Base-by-base conservation (phyloP, 2,113 vertebrate genomes). In the Procavia capensis region DNA sequence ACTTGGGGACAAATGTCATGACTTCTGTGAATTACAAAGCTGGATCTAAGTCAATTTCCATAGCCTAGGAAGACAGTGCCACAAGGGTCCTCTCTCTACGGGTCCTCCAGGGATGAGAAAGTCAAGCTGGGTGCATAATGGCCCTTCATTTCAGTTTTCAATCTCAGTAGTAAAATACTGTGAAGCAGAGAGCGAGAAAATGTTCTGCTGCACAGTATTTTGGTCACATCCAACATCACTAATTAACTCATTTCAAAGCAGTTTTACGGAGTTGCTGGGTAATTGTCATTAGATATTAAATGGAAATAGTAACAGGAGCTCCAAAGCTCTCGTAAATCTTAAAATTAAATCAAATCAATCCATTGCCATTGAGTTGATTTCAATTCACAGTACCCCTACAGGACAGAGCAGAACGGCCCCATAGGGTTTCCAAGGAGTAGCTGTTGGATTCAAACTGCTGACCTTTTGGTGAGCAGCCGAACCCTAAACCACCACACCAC, bases 11-110 rank as follows among this genome's bases (percentile, higher is more conserved):
- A 0, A n/a, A n/a, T n/a, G n/a, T 2, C 11, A 39, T 14, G 19
- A 54, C n/a, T 22, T 74, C 85, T 92, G 25, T 93, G 64, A 94
- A 78, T 43, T 39, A 39, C 39, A 88, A 36, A 61, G 86, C 29
- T 79, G 76, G 9, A 45, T 70, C 74, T 41, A 11, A 3, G 66
- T 6, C 19, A 75, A 93, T 39, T 0, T 7, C 78, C 41, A 81
- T 11, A 8, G 13, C 31, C 47, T 13, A 19, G 31, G 39, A 64
- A 89, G 70, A 82, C 16, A 29, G 34, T 22, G 31, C 6, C 9
- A 22, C n/a, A 41, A 64, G 50, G 45, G 22, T 70, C 34, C 45
- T 36, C 34, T 78, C 43, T 3, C 1, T 24, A 31, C n/a, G 61
- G 63, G 36, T 39, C 90, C 63, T 47, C 34, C 11, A 14, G 79